A percentile compares a stretch with the other conserved stretches of the same genome.
These are phyloP conservation scores for Lepeophtheirus salmonis DNA, from an alignment of 1,140 invertebrate genomes.

Conservation along the genomic window DNA sequence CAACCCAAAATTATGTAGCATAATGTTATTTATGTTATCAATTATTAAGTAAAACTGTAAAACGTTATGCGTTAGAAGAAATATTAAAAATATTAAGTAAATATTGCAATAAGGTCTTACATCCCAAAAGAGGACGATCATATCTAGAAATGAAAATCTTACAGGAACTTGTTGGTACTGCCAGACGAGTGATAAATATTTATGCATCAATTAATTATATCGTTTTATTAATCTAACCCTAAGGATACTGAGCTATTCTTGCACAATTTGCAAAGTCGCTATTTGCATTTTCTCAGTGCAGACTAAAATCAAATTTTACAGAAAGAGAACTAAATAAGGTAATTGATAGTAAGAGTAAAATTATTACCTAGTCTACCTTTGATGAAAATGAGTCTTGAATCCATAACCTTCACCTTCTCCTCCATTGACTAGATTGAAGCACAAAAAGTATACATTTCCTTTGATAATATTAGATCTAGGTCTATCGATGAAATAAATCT, in stretches of 20 bases:
- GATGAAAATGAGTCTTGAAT: background rate
- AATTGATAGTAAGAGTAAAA: background rate
- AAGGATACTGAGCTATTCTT: conserved; percentile 38
- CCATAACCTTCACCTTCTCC: background rate
- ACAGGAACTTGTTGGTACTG: conserved; percentile 72
- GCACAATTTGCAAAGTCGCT: conserved; percentile 24
- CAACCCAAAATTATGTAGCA: no score
- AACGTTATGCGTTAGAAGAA: conserved; percentile 65
- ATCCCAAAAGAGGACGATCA: conserved; percentile 51
- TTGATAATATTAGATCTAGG: background rate
- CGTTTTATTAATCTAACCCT: conserved; percentile 60
- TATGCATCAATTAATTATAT: conserved; percentile 75
- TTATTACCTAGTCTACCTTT: background rate
- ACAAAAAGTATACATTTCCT: background rate
- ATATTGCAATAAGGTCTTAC: background rate
- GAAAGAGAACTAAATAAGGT: no score
- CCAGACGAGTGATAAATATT: conserved; percentile 69
- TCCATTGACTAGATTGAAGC: background rate
- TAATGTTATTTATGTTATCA: conserved; percentile 81
- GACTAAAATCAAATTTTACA: background rate
- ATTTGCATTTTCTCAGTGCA: no score
- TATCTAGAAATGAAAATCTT: conserved; percentile 70
- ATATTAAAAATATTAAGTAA: conserved; percentile 35
- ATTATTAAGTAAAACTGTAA: conserved; percentile 64
- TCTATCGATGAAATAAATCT: background rate